A percentile compares a stretch with the other conserved stretches of the same genome.
Conservation (phyloP, 1,140 invertebrate genomes). For the Dinoponera quadriceps region DNA sequence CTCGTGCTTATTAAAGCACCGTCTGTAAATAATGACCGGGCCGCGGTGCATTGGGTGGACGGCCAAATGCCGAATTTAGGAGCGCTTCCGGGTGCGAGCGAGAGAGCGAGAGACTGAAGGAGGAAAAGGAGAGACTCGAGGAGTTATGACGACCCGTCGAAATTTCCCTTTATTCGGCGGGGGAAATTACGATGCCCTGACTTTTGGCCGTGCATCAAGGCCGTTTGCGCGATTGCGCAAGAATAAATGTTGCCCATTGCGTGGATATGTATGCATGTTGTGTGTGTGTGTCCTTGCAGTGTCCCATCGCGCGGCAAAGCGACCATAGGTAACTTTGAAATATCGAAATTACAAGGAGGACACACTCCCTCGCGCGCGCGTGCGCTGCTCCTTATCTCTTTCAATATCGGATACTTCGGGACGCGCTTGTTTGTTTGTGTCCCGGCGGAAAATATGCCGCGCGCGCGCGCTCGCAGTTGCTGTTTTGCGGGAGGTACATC, state of each 20-base stretch:
- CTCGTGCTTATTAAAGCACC: constrained; percentile 59
- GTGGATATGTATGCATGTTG: background rate
- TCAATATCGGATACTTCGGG: background rate
- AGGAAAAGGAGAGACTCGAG: background rate
- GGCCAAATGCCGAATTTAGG: constrained; percentile 60
- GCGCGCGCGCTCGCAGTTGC: background rate
- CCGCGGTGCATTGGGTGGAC: constrained; percentile 18
- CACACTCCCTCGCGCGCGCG: background rate
- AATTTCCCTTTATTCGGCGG: constrained; percentile 59
- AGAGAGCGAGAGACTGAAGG: background rate
- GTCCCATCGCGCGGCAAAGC: constrained; percentile 6
- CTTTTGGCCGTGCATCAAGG: constrained; percentile 16
- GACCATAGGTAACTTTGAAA: background rate
- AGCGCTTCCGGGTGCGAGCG: constrained; percentile 35
- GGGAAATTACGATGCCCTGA: constrained; percentile 50
- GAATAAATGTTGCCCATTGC: constrained; percentile 15
- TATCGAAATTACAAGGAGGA: constrained; percentile 10
- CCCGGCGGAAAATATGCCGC: background rate
- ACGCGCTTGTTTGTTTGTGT: background rate
- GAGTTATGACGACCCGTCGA: constrained; percentile 62
- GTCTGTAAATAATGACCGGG: constrained; percentile 65
- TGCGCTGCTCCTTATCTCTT: background rate
- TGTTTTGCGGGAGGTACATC: background rate
- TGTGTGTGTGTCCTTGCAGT: background rate
- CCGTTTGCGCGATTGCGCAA: background rate